Evolutionary conservation across 2,797 vertebrate species (phyloP).

Genomic region (Alauda arvensis): DNA sequence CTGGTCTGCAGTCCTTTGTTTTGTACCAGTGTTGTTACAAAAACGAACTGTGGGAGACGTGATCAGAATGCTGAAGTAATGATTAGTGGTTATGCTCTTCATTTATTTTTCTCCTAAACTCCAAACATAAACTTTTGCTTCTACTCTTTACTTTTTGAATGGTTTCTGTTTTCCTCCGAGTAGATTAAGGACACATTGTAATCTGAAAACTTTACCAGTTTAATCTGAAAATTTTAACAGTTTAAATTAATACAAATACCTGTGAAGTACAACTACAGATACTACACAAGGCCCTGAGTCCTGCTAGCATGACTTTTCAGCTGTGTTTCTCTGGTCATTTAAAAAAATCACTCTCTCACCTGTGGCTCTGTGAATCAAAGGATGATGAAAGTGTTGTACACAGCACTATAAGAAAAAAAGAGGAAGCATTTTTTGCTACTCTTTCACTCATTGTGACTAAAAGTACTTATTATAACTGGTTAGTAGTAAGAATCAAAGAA

Average conservation of each 20-base stretch:
- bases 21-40: neutral
- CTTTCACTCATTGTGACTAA: neutral
- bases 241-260: neutral
- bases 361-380: neutral
- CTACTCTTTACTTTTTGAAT: neutral
- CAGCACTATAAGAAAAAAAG: neutral
- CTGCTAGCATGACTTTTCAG: neutral
- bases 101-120: neutral
- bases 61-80: neutral
- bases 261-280: neutral
- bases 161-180: neutral
- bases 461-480: neutral
- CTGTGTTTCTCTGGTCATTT: neutral
- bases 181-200: neutral
- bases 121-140: neutral
- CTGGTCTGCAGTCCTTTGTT: neutral
- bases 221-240: neutral
- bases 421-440: neutral
- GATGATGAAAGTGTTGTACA: neutral
- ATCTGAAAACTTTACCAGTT: neutral
- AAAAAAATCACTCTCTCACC: neutral
- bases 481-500: neutral
- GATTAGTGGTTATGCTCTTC: neutral
- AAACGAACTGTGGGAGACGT: neutral
- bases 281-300: rapidly evolving